Base-by-base conservation (phyloP, 2,113 vertebrate genomes). In the Recurvirostra avosetta region DNA sequence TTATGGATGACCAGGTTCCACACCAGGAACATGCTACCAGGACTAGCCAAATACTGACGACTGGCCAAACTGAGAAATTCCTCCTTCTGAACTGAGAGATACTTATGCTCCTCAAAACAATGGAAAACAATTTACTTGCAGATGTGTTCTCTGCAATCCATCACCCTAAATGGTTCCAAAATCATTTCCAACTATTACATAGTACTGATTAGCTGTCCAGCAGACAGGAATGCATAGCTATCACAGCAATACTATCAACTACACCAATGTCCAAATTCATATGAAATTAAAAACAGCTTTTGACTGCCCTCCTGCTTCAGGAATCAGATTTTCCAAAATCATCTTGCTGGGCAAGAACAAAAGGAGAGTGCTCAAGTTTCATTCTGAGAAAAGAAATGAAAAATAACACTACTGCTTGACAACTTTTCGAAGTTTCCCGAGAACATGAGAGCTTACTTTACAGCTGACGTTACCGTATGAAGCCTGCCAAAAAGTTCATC, bases 401-500 rank as follows among this genome's bases (percentile, higher is more conserved):
- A 96, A 94, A 40, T 13, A 92, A 72, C 80, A 65, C 34, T 52
- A 49, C 2, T 3, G 34, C 53, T 81, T 90, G 65, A 87, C 53
- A 91, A 93, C 43, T 94, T 93, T 93, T 65, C 19, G 34, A 96
- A 94, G 70, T 82, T 94, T 93, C 77, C 70, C 9, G 30, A 88
- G 66, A 92, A 93, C 36, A 71, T 4, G 27, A 91, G 49, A 82
- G 15, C 61, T 92, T 81, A 55, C 45, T 79, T 53, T 56, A 85
- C 52, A 91, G 62, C 66, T 94, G 87, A 93, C 23, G 14, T 76
- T 92, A 65, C 68, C 61, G 52, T 75, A 82, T 2, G 19, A 95
- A 87, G 61, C 43, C 53, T 96, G 93, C 93, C 93, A 96, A 95
- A 40, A 94, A 85, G 56, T 73, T 91, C 43, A 94, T 96, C 87